Conservation (phyloP, 2,113 vertebrate species). For the Girardinichthys multiradiatus region DNA sequence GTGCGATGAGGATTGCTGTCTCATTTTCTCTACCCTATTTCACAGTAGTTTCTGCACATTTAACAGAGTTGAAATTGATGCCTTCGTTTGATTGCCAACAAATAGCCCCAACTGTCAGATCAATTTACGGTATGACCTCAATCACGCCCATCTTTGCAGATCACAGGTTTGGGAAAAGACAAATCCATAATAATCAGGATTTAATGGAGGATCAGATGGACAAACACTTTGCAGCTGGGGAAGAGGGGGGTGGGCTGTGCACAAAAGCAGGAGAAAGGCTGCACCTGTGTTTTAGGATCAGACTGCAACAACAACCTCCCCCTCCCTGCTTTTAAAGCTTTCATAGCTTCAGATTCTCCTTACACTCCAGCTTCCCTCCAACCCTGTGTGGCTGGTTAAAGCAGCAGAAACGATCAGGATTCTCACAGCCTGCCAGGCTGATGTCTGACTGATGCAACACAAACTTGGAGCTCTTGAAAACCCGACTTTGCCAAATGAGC, state of each 20-base stretch:
- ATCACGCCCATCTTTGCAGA: constrained; percentile 27
- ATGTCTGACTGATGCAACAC: background rate
- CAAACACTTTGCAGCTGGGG: constrained; percentile 54
- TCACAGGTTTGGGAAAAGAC: constrained; percentile 57
- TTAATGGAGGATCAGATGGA: constrained; percentile 68
- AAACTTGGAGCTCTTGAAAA: constrained; percentile 1
- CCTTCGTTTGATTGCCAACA: constrained; percentile 2
- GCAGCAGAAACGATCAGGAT: constrained; percentile 14
- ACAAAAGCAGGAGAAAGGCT: constrained; percentile 42
- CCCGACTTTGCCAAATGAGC: background rate
- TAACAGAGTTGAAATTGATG: background rate
- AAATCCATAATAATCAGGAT: constrained; percentile 72
- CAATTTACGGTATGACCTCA: constrained; percentile 11
- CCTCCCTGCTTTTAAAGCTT: constrained; percentile 24
- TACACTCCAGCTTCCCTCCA: constrained; percentile 46
- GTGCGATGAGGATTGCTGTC: background rate
- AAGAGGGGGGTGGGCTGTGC: constrained; percentile 19
- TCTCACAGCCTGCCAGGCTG: background rate
- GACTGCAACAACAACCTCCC: constrained; percentile 46
- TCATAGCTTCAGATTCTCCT: constrained; percentile 51
- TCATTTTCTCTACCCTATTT: background rate
- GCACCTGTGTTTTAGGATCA: constrained; percentile 79
- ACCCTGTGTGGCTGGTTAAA: constrained; percentile 15
- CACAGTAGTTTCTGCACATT: background rate
- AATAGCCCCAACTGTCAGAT: constrained; percentile 3